Evolutionary conservation across 1,140 invertebrate species (phyloP).

Genomic region (Trachelipus rathkii): DNA sequence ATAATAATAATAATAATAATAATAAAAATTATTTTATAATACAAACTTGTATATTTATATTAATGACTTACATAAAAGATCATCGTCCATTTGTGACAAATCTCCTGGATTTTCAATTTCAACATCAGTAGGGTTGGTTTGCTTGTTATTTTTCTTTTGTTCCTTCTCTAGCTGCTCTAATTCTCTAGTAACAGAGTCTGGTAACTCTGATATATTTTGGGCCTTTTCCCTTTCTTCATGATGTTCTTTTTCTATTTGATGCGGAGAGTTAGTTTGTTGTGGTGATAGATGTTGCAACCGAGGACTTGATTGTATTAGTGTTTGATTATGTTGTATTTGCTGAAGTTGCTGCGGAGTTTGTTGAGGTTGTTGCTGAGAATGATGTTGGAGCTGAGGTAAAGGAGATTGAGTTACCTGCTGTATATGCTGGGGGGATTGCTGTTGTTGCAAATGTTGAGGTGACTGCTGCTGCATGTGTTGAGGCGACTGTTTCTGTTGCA

Average conservation of each 20-base stretch:
- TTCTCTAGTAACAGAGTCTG: conserved; percentile 71
- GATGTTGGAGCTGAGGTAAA: too few relatives aligned
- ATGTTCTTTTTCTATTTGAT: neutral
- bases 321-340: conserved; percentile 16
- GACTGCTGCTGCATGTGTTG: conserved; percentile 29
- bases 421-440: neutral
- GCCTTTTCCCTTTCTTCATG: neutral
- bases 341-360: neutral
- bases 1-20: too few relatives aligned
- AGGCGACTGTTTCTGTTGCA: conserved; percentile 6
- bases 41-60: too few relatives aligned
- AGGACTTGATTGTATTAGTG: neutral
- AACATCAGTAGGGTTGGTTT: conserved; percentile 45
- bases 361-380: neutral
- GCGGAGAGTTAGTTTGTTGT: too few relatives aligned
- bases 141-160: conserved; percentile 42
- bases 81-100: neutral
- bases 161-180: conserved; percentile 74
- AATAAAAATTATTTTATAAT: too few relatives aligned
- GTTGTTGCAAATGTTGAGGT: conserved; percentile 28
- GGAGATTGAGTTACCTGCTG: neutral
- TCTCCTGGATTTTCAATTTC: neutral
- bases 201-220: conserved; percentile 57
- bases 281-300: too few relatives aligned
- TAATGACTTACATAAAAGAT: neutral